Conservation (phyloP, 2,797 vertebrate species). For the Xenops minutus region DNA sequence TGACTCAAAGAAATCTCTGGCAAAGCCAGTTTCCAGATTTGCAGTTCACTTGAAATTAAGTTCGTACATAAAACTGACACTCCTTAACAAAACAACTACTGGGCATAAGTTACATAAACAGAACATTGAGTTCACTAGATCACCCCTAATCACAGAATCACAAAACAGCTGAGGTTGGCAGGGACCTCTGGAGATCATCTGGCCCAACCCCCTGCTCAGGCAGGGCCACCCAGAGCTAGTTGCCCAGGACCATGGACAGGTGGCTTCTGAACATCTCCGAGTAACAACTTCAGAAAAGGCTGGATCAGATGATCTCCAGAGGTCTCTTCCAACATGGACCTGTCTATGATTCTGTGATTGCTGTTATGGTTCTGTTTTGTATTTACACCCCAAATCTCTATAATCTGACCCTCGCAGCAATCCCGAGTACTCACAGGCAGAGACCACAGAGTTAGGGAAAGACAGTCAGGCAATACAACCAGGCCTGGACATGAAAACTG, state of each 20-base stretch:
- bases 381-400: not conserved
- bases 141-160: not conserved
- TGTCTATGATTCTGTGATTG: not conserved
- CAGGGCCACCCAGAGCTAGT: not conserved
- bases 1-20: not conserved
- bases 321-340: not conserved
- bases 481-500: not conserved
- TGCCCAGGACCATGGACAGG: not conserved
- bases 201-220: not conserved
- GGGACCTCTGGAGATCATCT: not conserved
- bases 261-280: not conserved
- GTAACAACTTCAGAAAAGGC: not conserved
- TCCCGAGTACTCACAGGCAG: not conserved
- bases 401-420: not conserved
- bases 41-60: not conserved
- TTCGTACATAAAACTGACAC: not conserved
- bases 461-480: not conserved
- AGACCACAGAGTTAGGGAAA: not conserved
- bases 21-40: not conserved
- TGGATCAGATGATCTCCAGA: not conserved
- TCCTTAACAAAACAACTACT: not conserved
- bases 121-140: not conserved
- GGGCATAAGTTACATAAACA: not conserved
- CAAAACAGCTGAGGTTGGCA: not conserved
- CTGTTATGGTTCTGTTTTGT: not conserved